Conservation (phyloP, 2,888 invertebrate genomes). For the Clunio marinus region DNA sequence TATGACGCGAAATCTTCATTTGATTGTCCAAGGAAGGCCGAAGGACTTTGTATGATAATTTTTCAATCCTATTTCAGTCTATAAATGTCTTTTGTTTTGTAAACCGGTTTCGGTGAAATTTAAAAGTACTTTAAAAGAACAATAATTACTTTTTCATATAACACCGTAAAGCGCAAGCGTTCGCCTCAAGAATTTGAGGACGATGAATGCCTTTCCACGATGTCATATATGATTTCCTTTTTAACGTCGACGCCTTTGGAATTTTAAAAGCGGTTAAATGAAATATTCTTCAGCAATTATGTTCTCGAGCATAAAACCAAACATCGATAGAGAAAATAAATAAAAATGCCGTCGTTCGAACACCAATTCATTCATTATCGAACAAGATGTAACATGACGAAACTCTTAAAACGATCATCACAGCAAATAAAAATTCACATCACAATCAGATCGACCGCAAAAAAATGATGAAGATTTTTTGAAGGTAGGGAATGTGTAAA, state of each 20-base stretch:
- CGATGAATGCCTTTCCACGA: background rate
- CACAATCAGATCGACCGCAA: slow-evolving; percentile 28
- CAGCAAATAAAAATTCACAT: slow-evolving; percentile 34
- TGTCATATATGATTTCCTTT: background rate
- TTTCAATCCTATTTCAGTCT: slow-evolving; percentile 14
- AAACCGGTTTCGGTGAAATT: background rate
- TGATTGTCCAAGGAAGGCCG: background rate
- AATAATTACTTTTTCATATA: slow-evolving; percentile 20
- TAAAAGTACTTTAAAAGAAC: background rate
- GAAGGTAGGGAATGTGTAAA: slow-evolving; percentile 31
- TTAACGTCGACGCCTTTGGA: background rate
- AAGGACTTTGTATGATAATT: background rate
- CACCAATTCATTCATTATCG: background rate
- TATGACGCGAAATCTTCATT: slow-evolving; percentile 11
- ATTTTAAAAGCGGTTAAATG: slow-evolving; percentile 38
- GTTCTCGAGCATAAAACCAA: slow-evolving; percentile 11
- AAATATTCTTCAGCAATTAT: slow-evolving; percentile 33
- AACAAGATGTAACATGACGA: background rate
- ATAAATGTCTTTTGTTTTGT: background rate
- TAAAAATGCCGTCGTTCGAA: background rate
- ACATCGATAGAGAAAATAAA: background rate
- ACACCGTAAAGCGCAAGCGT: background rate
- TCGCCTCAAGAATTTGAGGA: background rate
- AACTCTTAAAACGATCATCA: background rate
- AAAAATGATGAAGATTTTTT: slow-evolving; percentile 29